Percentiles rank a stretch among this genome's conserved stretches.
phyloP scores from a whole-genome alignment of 2,888 invertebrate genomes.

The Drosophila yooni region DNA sequence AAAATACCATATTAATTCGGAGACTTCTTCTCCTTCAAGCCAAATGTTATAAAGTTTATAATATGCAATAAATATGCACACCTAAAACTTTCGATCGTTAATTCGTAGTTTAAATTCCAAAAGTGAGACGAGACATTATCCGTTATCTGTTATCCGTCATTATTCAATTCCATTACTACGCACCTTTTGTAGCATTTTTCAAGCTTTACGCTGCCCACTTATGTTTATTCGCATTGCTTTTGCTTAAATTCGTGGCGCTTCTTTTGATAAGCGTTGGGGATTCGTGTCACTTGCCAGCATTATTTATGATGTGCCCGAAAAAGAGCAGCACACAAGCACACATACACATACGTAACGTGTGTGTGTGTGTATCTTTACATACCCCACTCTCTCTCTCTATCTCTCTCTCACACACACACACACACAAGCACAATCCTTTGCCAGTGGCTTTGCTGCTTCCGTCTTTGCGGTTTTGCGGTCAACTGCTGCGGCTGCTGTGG shows the following conservation, averaged over 20 bases:
- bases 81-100: background rate
- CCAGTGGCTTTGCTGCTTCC: slow-evolving; percentile 40
- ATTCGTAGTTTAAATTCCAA: slow-evolving; percentile 6
- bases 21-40: background rate
- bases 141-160: slow-evolving; percentile 28
- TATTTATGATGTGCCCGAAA: slow-evolving; percentile 66
- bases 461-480: slow-evolving; percentile 62
- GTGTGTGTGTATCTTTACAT: background rate
- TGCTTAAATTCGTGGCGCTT: slow-evolving; percentile 42
- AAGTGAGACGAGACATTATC: background rate
- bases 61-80: background rate
- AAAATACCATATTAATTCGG: background rate
- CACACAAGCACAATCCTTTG: slow-evolving; percentile 61
- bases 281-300: slow-evolving; percentile 55
- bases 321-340: slow-evolving; percentile 25
- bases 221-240: slow-evolving; percentile 41
- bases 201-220: slow-evolving; percentile 7
- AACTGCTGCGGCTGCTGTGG: slow-evolving; percentile 52
- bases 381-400: background rate
- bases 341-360: background rate
- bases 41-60: background rate
- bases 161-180: slow-evolving; percentile 47
- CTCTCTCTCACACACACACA: slow-evolving; percentile 9
- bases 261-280: slow-evolving; percentile 54
- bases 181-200: slow-evolving; percentile 15